These are phyloP conservation scores for Centropristis striata DNA, from an alignment of 2,113 vertebrate genomes.

Conservation along the genomic window DNA sequence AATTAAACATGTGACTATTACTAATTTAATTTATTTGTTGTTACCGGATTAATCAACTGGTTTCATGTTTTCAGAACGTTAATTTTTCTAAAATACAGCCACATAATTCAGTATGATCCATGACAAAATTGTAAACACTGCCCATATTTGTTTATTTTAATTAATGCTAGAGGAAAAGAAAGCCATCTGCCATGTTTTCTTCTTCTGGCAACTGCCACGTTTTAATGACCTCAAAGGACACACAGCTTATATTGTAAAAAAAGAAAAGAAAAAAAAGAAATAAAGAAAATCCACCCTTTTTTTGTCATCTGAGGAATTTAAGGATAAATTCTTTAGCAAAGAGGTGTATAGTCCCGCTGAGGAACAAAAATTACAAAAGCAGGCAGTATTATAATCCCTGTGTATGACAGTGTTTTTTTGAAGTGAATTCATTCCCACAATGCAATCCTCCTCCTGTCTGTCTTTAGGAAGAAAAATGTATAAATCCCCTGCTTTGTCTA, in stretches of 20 bases:
- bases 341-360: slow-evolving; percentile 12
- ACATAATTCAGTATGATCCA: slow-evolving; percentile 13
- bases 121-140: slow-evolving; percentile 28
- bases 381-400: slow-evolving; percentile 26
- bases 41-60: background rate
- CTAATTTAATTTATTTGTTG: background rate
- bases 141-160: slow-evolving; percentile 53
- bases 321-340: slow-evolving; percentile 13
- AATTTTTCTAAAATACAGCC: background rate
- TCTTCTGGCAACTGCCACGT: slow-evolving; percentile 19
- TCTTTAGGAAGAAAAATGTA: slow-evolving; percentile 6
- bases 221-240: slow-evolving; percentile 45
- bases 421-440: slow-evolving; percentile 50
- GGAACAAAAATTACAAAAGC: slow-evolving; percentile 35
- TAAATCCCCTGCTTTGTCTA: slow-evolving; percentile 10
- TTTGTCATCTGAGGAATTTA: slow-evolving; percentile 36
- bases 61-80: slow-evolving; percentile 7
- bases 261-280: too few species aligned
- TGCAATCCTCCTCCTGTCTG: slow-evolving; percentile 29
- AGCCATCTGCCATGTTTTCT: slow-evolving; percentile 27
- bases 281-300: slow-evolving; percentile 13
- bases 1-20: background rate
- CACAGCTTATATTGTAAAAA: background rate
- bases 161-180: slow-evolving; percentile 16
- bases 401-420: slow-evolving; percentile 15